Conservation (phyloP, 2,113 vertebrate genomes). For the Heterochromis multidens region DNA sequence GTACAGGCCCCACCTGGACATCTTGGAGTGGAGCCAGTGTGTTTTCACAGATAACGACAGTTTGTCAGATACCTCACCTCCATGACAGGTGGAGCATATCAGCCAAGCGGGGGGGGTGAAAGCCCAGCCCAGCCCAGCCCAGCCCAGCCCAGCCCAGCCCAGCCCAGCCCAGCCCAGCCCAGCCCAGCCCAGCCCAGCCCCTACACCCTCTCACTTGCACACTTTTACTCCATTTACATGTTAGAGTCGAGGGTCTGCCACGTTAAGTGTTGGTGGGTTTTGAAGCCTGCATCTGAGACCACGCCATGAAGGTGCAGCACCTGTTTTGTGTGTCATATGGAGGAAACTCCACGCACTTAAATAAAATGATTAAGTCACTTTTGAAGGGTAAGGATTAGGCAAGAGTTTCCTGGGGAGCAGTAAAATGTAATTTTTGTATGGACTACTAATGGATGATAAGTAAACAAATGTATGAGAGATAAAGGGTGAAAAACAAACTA, state of each 20-base stretch:
- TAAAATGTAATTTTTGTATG: too few species aligned
- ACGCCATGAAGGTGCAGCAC: background rate
- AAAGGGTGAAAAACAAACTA: background rate
- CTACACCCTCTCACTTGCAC: background rate
- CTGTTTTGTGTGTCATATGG: background rate
- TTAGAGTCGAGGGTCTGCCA: background rate
- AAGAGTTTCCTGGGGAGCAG: background rate
- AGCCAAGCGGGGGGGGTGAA: background rate
- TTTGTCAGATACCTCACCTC: constrained; percentile 25
- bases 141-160: too few species aligned
- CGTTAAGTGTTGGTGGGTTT: too few species aligned
- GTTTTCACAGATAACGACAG: background rate
- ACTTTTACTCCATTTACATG: background rate
- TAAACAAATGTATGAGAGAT: too few species aligned
- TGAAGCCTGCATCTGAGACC: background rate
- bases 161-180: too few species aligned
- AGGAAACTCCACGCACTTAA: background rate
- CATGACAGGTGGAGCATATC: background rate
- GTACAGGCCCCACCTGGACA: background rate
- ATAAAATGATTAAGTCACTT: too few species aligned
- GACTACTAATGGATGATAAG: too few species aligned
- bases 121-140: too few species aligned
- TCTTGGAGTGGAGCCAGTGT: background rate
- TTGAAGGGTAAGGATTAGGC: background rate
- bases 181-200: too few species aligned